A percentile compares a stretch with the other conserved stretches of the same genome.
Conservation (phyloP, 2,888 invertebrate species). For the Agrochola lota region DNA sequence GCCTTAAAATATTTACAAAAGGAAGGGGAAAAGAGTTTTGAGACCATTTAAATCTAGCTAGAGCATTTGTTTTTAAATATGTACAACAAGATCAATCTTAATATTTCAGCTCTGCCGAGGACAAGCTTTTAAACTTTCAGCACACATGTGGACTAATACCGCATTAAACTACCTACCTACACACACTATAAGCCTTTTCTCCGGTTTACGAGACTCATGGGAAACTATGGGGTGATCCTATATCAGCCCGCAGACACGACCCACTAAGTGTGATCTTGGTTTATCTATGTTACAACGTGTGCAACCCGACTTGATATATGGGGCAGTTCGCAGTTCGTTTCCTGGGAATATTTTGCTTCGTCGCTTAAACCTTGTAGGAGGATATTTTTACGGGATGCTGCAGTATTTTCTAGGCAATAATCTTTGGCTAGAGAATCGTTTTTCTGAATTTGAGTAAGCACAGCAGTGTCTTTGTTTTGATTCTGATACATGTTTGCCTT, state of each 20-base stretch:
- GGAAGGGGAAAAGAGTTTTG: no score
- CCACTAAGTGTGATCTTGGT: constrained; percentile 58
- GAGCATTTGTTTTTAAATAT: background rate
- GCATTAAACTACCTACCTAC: constrained; percentile 31
- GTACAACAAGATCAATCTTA: constrained; percentile 16
- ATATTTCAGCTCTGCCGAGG: constrained; percentile 18
- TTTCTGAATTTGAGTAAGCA: background rate
- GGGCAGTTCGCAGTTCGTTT: constrained; percentile 43
- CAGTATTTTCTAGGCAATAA: constrained; percentile 29
- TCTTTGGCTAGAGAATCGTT: background rate
- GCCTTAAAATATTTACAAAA: background rate
- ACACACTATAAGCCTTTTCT: constrained; percentile 38
- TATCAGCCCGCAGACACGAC: constrained; percentile 26
- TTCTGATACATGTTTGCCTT: background rate
- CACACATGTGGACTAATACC: background rate
- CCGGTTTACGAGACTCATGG: constrained; percentile 45
- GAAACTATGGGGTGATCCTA: constrained; percentile 35
- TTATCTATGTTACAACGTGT: constrained; percentile 55
- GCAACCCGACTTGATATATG: constrained; percentile 53
- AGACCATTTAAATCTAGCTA: no score
- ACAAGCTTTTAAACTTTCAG: constrained; percentile 29
- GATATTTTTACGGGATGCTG: constrained; percentile 33
- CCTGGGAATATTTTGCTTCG: constrained; percentile 45
- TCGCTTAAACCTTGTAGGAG: constrained; percentile 21
- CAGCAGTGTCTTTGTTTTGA: background rate